Base-by-base conservation (phyloP, 2,888 invertebrate genomes). In the Drosophila infuscata region DNA sequence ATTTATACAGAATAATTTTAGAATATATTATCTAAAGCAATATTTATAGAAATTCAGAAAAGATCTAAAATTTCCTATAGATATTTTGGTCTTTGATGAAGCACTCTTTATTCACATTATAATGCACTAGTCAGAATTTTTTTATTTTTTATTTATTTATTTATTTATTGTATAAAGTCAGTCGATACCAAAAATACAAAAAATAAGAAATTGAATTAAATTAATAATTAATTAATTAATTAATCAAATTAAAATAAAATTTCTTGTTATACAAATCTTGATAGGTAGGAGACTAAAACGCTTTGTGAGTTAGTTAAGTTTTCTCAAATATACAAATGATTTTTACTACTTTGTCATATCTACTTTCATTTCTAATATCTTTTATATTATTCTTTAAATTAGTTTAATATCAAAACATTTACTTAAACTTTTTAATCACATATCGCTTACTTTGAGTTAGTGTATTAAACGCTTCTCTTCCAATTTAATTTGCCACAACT, bases 381-480 rank as follows among this genome's bases (percentile, higher is more conserved):
- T 38, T n/a, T n/a, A 9, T n/a, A 0, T 25, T 8, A 12, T 9
- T 2, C 5, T 7, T 3, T 15, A 2, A 25, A 12, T 25, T 25
- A 15, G 46, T 15, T 46, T 0, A 46, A 46, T 2, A 2, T 7
- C 20, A 25, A 46, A 3, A 3, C 46, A 15, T 15, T 46, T 46
- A 43, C 20, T 20, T 43, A 0, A 25, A 25, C 15, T 46, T 25
- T 2, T 15, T 15, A 1, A 25, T 8, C 4, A 25, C 25, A 25
- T 25, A 25, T 46, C 3, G 1, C 7, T 17, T 0, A 3, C 15
- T 25, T n/a, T 35, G 3, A 33, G 46, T 53, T 38, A 76, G 76
- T 25, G 76, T 78, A 61, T 74, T 17, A 25, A 8, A 17, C 11
- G 53, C 62, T 58, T 53, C 60, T 30, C 57, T 58, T 17, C 1